Evolutionary conservation across 2,888 invertebrate species (phyloP).

Genomic region (Phaonia tiefii): DNA sequence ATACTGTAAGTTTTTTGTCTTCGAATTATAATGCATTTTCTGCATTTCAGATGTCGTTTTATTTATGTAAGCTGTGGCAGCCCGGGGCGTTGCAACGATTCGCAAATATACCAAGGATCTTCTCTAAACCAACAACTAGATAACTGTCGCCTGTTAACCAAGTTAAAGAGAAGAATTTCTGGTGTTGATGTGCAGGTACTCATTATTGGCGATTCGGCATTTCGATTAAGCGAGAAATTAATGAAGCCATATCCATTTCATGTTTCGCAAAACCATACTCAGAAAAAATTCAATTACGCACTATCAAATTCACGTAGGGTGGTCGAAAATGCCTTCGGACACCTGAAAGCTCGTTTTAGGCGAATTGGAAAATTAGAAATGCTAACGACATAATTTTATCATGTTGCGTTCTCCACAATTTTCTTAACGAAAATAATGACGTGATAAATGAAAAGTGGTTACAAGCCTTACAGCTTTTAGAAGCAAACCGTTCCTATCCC

Average conservation of each 20-base stretch:
- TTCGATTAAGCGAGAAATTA: constrained; percentile 26
- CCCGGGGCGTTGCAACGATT: constrained; percentile 20
- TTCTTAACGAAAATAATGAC: constrained; percentile 18
- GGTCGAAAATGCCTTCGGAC: constrained; percentile 47
- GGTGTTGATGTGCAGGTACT: constrained; percentile 2
- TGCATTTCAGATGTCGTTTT: background rate
- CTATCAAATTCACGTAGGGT: constrained; percentile 39
- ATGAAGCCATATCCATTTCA: constrained; percentile 44
- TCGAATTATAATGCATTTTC: too few relatives aligned
- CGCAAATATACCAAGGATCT: constrained; percentile 30
- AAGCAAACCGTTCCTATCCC: constrained; percentile 9
- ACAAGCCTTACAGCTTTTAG: background rate
- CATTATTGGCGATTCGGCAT: constrained; percentile 33
- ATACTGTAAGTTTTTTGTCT: background rate
- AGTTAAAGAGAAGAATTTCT: constrained; percentile 22
- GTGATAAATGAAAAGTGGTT: constrained; percentile 5
- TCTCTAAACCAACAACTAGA: constrained; percentile 16
- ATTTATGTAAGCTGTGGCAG: background rate
- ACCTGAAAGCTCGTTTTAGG: constrained; percentile 31
- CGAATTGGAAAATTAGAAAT: constrained; percentile 34
- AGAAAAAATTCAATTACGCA: constrained; percentile 44
- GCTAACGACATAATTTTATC: constrained; percentile 22
- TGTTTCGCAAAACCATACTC: constrained; percentile 16
- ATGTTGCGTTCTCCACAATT: constrained; percentile 39
- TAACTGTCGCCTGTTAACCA: constrained; percentile 23